These are phyloP conservation scores for Adelosebastes latens DNA, from an alignment of 2,797 vertebrate genomes.

Conservation along the genomic window DNA sequence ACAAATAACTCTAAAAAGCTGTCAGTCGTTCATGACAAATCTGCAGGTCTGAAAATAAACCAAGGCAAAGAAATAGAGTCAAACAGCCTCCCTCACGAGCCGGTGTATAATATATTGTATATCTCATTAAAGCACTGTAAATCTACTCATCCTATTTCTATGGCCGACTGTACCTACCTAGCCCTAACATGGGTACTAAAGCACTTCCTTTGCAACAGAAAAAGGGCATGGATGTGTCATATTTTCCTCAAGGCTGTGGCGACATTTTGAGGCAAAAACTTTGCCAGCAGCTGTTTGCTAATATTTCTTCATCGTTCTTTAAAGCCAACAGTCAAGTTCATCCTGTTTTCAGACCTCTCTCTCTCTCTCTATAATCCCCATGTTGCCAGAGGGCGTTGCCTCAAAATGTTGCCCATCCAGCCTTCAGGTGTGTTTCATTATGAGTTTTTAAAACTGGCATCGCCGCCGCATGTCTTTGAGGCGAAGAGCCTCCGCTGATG, in stretches of 20 bases:
- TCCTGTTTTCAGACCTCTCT: conserved; percentile 11
- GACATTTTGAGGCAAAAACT: conserved; percentile 52
- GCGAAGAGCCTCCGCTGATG: conserved; percentile 57
- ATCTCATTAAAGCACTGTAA: conserved; percentile 75
- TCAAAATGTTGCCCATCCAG: conserved; percentile 47
- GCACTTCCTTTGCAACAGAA: conserved; percentile 66
- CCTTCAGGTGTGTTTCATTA: conserved; percentile 46
- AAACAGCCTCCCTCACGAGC: conserved; percentile 41
- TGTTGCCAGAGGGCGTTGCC: conserved; percentile 29
- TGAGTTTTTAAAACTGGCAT: conserved; percentile 66
- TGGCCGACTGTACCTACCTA: conserved; percentile 60
- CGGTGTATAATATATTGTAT: conserved; percentile 70
- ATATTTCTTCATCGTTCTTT: conserved; percentile 9
- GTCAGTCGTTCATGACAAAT: conserved; percentile 21
- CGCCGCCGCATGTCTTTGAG: conserved; percentile 74
- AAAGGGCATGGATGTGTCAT: conserved; percentile 58
- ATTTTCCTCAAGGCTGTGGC: conserved; percentile 40
- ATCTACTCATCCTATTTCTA: conserved; percentile 76
- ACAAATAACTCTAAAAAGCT: conserved; percentile 22
- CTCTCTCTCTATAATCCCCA: neutral
- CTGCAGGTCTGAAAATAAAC: conserved; percentile 39
- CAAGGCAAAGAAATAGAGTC: conserved; percentile 26
- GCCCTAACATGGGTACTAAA: conserved; percentile 51
- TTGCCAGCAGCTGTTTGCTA: conserved; percentile 22
- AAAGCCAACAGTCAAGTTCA: conserved; percentile 6